Conservation (phyloP, 2,888 invertebrate species). For the Euplagia quadripunctaria region DNA sequence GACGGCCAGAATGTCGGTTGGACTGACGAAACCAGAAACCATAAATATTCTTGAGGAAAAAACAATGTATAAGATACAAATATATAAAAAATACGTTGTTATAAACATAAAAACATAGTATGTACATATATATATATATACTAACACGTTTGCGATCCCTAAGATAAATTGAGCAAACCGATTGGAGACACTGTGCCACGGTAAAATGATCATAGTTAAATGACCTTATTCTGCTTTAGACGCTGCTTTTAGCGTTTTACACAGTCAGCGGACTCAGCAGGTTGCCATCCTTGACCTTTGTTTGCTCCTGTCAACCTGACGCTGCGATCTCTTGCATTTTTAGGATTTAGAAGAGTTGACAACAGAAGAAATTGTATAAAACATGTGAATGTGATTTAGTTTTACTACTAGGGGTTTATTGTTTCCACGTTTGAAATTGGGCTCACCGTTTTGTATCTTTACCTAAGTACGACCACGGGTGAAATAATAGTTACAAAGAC, state of each 20-base stretch:
- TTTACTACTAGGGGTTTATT: not conserved
- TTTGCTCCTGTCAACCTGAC: not conserved
- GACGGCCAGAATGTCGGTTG: not conserved
- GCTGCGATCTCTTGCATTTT: not conserved
- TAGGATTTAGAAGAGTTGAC: not conserved
- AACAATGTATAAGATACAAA: not conserved
- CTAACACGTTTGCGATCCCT: not conserved
- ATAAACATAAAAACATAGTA: not conserved
- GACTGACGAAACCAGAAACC: not conserved
- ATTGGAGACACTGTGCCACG: not conserved
- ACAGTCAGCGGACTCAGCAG: not conserved
- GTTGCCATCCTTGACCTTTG: not conserved
- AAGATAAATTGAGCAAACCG: not conserved
- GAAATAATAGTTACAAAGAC: too few relatives aligned
- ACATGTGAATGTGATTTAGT: not conserved
- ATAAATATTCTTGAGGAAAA: not conserved
- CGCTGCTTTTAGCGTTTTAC: not conserved
- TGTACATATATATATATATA: not conserved
- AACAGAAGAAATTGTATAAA: not conserved
- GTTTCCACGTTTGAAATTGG: not conserved
- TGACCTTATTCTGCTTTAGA: not conserved
- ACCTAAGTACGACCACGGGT: not conserved
- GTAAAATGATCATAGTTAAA: slow-evolving; percentile 1
- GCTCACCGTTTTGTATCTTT: too few relatives aligned
- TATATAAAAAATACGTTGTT: too few relatives aligned